Conservation (phyloP, 1,140 invertebrate genomes). For the Temnothorax longispinosus region DNA sequence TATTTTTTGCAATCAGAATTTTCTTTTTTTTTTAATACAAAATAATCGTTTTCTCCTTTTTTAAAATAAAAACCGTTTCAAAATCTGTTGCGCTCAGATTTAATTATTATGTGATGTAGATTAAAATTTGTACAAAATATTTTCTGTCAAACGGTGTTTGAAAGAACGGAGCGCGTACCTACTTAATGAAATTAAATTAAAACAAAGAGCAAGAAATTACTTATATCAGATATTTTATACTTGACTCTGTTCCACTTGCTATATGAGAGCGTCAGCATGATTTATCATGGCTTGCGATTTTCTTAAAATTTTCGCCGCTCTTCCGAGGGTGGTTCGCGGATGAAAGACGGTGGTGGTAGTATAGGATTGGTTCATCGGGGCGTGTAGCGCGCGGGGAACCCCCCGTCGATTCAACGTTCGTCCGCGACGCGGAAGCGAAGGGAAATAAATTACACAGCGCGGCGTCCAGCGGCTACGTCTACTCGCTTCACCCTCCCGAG, state of each 20-base stretch:
- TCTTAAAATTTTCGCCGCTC: constrained; percentile 82
- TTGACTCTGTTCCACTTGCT: constrained; percentile 2
- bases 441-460: constrained; percentile 83
- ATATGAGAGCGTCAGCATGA: constrained; percentile 35
- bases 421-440: constrained; percentile 83
- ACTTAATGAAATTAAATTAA: not conserved
- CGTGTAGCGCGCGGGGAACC: constrained; percentile 73
- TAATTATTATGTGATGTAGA: not conserved
- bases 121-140: not conserved
- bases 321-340: constrained; percentile 68
- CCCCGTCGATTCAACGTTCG: constrained; percentile 78
- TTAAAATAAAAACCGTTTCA: not conserved
- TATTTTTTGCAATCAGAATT: constrained; percentile 25
- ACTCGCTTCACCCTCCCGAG: constrained; percentile 68
- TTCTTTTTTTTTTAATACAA: not conserved
- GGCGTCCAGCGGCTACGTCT: constrained; percentile 79
- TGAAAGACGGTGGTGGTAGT: constrained; percentile 59
- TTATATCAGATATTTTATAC: not conserved
- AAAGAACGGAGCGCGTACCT: not conserved
- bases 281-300: constrained; percentile 79
- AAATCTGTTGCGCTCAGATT: not conserved
- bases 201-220: not conserved
- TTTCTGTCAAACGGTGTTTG: not conserved
- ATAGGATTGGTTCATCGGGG: constrained; percentile 75
- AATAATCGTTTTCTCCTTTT: constrained; percentile 1